A percentile compares a stretch with the other conserved stretches of the same genome.
Conservation (phyloP, 2,888 invertebrate species). For the Eupithecia subumbrata region DNA sequence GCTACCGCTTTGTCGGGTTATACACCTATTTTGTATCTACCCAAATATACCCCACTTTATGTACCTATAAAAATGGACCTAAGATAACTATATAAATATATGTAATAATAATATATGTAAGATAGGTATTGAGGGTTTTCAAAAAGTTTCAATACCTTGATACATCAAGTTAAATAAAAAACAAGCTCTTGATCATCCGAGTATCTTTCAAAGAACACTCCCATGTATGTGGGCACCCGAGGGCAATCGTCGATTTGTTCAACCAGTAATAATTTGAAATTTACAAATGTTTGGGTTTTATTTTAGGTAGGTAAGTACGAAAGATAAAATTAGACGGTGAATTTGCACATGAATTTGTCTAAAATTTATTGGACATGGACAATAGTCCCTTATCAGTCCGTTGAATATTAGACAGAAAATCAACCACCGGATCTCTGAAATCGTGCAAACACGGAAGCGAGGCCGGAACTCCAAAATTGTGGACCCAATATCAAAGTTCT, state of each 20-base stretch:
- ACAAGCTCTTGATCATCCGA: too few relatives aligned
- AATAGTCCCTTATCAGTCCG: neutral
- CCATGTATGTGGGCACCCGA: too few relatives aligned
- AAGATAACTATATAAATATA: too few relatives aligned
- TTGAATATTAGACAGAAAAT: slow-evolving; percentile 1
- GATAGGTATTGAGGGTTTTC: neutral
- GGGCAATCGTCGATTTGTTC: neutral
- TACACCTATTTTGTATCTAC: neutral
- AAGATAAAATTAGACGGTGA: neutral
- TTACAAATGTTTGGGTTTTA: neutral
- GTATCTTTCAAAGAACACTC: too few relatives aligned
- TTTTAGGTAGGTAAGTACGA: neutral
- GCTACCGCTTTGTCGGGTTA: neutral
- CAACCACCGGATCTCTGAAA: neutral
- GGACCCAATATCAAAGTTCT: slow-evolving; percentile 28
- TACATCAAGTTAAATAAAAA: too few relatives aligned
- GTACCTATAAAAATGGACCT: too few relatives aligned
- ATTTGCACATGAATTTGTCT: neutral
- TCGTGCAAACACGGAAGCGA: neutral
- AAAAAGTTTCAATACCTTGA: too few relatives aligned
- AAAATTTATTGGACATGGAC: neutral
- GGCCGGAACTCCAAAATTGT: neutral
- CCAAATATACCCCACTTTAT: neutral
- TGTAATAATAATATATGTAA: too few relatives aligned
- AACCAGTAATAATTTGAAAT: neutral